Evolutionary conservation across 2,113 vertebrate genomes (phyloP).

Genomic region (Aplodontia rufa): DNA sequence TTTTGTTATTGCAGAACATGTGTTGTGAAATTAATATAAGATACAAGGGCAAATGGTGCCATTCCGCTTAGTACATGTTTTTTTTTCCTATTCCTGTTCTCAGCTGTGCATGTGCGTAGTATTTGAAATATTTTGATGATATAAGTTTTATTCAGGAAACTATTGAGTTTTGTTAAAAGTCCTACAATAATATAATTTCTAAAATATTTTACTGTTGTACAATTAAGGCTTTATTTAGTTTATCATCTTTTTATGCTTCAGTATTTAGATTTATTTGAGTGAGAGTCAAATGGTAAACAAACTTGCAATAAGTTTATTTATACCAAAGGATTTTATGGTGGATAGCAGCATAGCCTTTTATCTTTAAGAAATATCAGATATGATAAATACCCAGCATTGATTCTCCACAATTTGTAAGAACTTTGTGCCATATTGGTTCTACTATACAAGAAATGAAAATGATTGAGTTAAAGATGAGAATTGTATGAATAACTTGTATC

Average conservation of each 20-base stretch:
- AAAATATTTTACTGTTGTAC: background rate
- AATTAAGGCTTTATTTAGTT: background rate
- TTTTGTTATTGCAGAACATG: background rate
- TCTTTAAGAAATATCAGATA: background rate
- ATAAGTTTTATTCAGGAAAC: background rate
- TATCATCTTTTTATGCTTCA: background rate
- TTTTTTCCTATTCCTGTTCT: background rate
- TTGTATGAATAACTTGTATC: background rate
- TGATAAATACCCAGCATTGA: background rate
- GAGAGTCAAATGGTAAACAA: background rate
- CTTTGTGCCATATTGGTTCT: background rate
- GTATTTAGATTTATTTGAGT: background rate
- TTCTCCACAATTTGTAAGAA: background rate
- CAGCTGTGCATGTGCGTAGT: background rate
- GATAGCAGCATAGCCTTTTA: slow-evolving; percentile 1
- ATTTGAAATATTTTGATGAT: background rate
- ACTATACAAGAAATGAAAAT: background rate
- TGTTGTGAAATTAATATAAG: background rate
- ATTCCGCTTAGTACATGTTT: background rate
- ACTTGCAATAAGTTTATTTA: background rate
- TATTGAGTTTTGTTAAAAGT: background rate
- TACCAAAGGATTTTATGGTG: background rate
- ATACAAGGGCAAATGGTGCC: background rate
- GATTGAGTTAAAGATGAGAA: background rate
- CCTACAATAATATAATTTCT: background rate